Evolutionary conservation across 23 tunicate genomes (phyloP).

Genomic region (Trididemnum nubilum): DNA sequence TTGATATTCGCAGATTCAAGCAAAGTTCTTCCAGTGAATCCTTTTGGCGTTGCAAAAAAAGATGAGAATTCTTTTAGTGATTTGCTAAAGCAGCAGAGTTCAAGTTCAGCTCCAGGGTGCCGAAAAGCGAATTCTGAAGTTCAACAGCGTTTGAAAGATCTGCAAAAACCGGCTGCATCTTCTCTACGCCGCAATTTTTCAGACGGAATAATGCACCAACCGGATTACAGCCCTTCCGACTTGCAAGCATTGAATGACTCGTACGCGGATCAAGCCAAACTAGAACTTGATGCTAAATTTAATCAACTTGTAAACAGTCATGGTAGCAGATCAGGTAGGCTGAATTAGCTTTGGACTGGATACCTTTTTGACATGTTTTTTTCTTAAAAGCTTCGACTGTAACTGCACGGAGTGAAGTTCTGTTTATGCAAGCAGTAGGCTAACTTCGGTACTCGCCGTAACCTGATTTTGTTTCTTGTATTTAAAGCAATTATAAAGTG

Average conservation of each 20-base stretch:
- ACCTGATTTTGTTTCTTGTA: too few species aligned
- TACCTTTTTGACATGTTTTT: too few species aligned
- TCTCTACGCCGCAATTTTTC: constrained; percentile 55
- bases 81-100: constrained; percentile 30
- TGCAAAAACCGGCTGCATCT: constrained; percentile 62
- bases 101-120: constrained; percentile 4
- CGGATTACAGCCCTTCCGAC: constrained; percentile 57
- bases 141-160: constrained; percentile 80
- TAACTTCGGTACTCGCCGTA: too few species aligned
- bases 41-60: constrained; percentile 26
- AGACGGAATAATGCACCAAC: constrained; percentile 49
- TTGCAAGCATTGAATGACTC: constrained; percentile 55
- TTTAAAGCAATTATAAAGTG: too few species aligned
- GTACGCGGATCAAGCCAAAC: constrained; percentile 66
- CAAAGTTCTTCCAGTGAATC: constrained; percentile 45
- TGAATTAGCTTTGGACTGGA: background rate
- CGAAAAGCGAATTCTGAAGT: constrained; percentile 75
- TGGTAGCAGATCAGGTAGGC: constrained; percentile 51
- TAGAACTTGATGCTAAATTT: constrained; percentile 72
- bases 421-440: too few species aligned
- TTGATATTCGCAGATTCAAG: constrained; percentile 10
- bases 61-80: constrained; percentile 40
- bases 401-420: background rate
- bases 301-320: constrained; percentile 52
- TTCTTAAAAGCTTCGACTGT: background rate